Conservation (phyloP, 2,888 invertebrate genomes). For the Tipula vernalis region DNA sequence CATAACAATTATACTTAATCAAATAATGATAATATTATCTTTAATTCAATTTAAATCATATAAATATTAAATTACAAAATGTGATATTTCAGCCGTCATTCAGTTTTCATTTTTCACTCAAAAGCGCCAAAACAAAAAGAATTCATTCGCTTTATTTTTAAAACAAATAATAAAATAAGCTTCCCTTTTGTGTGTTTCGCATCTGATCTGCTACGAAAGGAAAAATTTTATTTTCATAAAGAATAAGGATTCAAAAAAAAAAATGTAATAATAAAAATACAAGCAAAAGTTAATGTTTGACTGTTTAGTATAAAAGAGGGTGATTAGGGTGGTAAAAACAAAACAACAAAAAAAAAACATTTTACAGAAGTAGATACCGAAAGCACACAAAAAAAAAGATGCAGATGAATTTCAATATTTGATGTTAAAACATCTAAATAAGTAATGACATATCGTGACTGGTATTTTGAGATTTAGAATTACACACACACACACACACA, state of each 20-base stretch:
- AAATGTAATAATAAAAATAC: neutral
- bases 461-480: neutral
- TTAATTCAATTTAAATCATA: neutral
- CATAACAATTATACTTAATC: neutral
- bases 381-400: neutral
- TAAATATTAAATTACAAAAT: neutral
- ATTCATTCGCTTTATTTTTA: neutral
- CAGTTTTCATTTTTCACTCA: neutral
- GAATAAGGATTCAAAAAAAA: neutral
- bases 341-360: neutral
- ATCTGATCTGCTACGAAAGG: neutral
- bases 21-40: neutral
- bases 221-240: neutral
- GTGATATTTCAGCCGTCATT: neutral
- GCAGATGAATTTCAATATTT: slow-evolving; percentile 4
- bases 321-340: neutral
- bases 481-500: neutral
- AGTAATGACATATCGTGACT: slow-evolving; percentile 4
- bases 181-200: neutral
- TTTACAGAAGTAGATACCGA: neutral
- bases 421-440: neutral
- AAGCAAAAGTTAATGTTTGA: neutral
- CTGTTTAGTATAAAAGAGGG: neutral
- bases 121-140: neutral
- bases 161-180: neutral